Percentiles rank a stretch among this genome's conserved stretches.
These are phyloP conservation scores for Drosophila malerkotliana DNA, from an alignment of 1,140 invertebrate genomes.

Conservation along the genomic window DNA sequence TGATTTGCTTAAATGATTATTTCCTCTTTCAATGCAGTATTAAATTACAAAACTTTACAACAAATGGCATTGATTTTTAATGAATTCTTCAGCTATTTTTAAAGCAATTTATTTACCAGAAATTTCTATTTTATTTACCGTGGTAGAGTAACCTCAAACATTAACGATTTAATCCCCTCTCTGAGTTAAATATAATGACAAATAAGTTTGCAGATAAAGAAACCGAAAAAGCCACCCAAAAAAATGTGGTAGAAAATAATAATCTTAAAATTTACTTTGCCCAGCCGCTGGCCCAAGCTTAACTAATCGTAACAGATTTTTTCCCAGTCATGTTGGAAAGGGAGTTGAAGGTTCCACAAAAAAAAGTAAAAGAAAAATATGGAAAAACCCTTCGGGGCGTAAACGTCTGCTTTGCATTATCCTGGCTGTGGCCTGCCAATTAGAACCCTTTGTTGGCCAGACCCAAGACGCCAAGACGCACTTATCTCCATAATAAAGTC, in stretches of 20 bases:
- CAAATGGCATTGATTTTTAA: not conserved
- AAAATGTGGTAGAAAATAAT: constrained; percentile 41
- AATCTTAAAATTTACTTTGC: constrained; percentile 55
- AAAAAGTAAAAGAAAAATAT: constrained; percentile 43
- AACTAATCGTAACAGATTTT: constrained; percentile 84
- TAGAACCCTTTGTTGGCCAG: constrained; percentile 79
- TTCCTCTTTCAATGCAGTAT: not conserved
- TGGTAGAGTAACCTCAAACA: constrained; percentile 13
- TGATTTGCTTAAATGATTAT: constrained; percentile 32
- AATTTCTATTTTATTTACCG: not conserved
- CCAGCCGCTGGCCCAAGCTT: constrained; percentile 60
- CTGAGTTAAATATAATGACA: constrained; percentile 82
- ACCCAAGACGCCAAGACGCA: constrained; percentile 52
- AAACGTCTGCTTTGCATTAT: constrained; percentile 71
- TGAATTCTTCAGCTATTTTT: not conserved
- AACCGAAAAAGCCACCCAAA: constrained; percentile 25
- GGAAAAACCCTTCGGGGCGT: constrained; percentile 61
- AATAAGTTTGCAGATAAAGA: constrained; percentile 80
- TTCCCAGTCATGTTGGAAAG: constrained; percentile 55
- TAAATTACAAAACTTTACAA: constrained; percentile 3
- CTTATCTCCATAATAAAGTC: constrained; percentile 84
- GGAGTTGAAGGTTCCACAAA: constrained; percentile 2
- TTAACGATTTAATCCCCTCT: constrained; percentile 61
- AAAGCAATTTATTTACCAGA: not conserved
- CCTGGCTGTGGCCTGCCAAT: constrained; percentile 72